phyloP scores from a whole-genome alignment of 2,888 invertebrate genomes.

The Acanthosoma haemorrhoidale region DNA sequence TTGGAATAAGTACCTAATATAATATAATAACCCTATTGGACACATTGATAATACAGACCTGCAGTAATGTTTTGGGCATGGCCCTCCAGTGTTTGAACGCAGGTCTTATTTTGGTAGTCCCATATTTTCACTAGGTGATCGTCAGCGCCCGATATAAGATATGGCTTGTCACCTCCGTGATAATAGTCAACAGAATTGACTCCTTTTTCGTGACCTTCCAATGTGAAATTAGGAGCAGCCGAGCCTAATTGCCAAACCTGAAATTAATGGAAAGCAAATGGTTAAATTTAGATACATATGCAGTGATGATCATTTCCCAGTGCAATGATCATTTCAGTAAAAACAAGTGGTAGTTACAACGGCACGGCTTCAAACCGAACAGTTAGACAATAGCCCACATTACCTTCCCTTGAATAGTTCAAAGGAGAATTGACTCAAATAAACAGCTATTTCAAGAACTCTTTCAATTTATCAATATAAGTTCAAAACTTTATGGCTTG shows the following conservation, averaged over 20 bases:
- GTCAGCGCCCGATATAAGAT: slow-evolving; percentile 97
- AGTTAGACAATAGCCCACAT: no score
- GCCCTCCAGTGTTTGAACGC: slow-evolving; percentile 95
- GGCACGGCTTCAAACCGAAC: no score
- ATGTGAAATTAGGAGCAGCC: slow-evolving; percentile 92
- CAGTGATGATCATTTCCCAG: no score
- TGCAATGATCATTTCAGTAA: no score
- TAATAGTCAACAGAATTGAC: slow-evolving; percentile 99
- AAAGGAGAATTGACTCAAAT: no score
- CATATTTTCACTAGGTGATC: slow-evolving; percentile 97
- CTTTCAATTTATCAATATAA: no score
- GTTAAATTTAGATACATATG: neutral
- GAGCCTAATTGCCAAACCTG: slow-evolving; percentile 97
- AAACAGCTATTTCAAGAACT: no score
- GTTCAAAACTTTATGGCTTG: no score
- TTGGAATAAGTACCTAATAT: no score
- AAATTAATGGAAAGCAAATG: slow-evolving; percentile 18
- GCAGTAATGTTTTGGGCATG: slow-evolving; percentile 94
- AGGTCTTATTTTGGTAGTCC: slow-evolving; percentile 99
- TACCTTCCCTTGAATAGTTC: no score
- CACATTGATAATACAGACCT: slow-evolving; percentile 41
- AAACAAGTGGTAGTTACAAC: no score
- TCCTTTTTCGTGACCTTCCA: slow-evolving; percentile 97
- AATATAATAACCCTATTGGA: no score
- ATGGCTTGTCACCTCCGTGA: slow-evolving; percentile 98